Percentiles rank a stretch among this genome's conserved stretches.
Conservation (phyloP, 2,797 vertebrate genomes). For the Pantherophis vulpinus region DNA sequence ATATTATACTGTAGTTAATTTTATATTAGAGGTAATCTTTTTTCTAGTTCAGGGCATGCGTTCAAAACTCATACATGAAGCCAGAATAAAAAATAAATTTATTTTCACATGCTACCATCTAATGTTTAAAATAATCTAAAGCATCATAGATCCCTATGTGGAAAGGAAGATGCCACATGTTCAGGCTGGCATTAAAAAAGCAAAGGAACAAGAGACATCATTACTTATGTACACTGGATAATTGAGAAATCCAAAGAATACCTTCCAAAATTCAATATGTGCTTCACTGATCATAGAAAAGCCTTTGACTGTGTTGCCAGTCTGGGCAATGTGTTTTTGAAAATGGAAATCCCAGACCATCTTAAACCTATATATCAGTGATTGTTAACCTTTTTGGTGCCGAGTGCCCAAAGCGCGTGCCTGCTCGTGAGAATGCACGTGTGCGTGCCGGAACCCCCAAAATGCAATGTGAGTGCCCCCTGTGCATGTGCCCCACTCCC, state of each 20-base stretch:
- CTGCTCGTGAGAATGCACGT: too few relatives aligned
- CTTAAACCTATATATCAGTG: background rate
- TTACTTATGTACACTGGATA: background rate
- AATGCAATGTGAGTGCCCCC: too few relatives aligned
- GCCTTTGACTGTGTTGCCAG: background rate
- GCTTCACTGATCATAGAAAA: background rate
- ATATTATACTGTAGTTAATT: background rate
- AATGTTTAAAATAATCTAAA: background rate
- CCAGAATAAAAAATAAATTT: background rate
- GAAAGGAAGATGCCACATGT: background rate
- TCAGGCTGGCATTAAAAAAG: background rate
- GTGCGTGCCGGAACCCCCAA: too few relatives aligned
- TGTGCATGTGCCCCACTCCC: too few relatives aligned
- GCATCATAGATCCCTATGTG: background rate
- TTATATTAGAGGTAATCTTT: background rate
- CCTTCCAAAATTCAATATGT: background rate
- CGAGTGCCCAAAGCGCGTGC: too few relatives aligned
- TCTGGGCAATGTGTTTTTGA: background rate
- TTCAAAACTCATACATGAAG: background rate
- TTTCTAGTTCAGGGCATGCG: background rate
- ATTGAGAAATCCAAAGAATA: background rate
- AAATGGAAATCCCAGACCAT: background rate
- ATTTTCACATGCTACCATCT: background rate
- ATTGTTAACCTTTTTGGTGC: too few relatives aligned
- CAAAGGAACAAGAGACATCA: background rate